Base-by-base conservation (phyloP, 2,113 vertebrate genomes). In the Catharus fuscescens region DNA sequence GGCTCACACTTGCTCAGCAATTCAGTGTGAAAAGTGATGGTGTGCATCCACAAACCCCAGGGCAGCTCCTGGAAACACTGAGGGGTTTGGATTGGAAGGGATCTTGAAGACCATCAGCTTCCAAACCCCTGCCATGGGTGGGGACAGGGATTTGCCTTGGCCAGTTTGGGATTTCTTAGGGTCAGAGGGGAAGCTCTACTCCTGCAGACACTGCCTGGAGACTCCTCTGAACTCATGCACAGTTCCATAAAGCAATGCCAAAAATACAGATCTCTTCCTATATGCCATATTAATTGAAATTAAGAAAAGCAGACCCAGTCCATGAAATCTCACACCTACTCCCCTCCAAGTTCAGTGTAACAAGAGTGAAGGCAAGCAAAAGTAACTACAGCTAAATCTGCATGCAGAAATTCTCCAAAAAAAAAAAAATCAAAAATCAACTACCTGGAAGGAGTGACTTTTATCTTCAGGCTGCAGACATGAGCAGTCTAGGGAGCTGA, bases 401-500 rank as follows among this genome's bases (percentile, higher is more conserved):
- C 44, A 32, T 47, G 52, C 2, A 23, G 36, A 65, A 66, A 25
- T 8, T 40, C 28, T 53, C 26, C 34, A 36, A 36, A 36, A 36
- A 36, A 36, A 36, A 50, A 66, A 53, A 61, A 9, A 36, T 36
- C 16, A 24, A 42, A 40, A 24, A 20, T 20, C 45, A 53, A 38
- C 86, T 86, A 65, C 65, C 52, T 86, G 62, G 64, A 73, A 95
- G 80, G 72, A 91, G 23, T 31, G 50, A 36, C 54, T 88, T 92
- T 89, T 90, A 80, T 61, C 66, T 84, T 61, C 77, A 88, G 25
- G 44, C 85, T 94, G 82, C 74, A 86, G 38, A 90, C 66, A 69
- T 52, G 71, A 73, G 85, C 79, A 78, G 34, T 34, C 47, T 38
- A 36, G 74, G 40, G 78, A 92, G 74, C 1, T 85, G 78, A 64